These are phyloP conservation scores for Calcarius lapponicus DNA, from an alignment of 2,797 vertebrate species.

Conservation along the genomic window DNA sequence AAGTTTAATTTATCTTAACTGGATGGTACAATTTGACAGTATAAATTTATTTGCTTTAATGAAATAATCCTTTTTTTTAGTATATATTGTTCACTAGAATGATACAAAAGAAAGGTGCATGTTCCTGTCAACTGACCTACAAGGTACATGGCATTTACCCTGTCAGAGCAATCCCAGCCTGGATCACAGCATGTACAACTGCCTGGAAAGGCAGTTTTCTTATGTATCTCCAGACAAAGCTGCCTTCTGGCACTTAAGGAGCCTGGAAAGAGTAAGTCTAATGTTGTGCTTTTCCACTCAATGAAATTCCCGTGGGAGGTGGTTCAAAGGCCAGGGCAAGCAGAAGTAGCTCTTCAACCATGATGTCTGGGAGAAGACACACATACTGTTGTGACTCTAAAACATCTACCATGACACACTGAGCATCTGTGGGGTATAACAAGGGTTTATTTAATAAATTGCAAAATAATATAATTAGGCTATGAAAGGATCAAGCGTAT, in stretches of 20 bases:
- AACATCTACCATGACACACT: neutral
- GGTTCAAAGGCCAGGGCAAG: neutral
- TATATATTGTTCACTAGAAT: neutral
- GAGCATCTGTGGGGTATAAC: neutral
- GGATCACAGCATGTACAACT: accelerated
- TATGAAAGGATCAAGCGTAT: neutral
- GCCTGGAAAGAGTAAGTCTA: neutral
- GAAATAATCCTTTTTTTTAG: neutral
- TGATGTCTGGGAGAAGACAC: neutral
- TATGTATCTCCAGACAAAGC: neutral
- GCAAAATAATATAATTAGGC: neutral
- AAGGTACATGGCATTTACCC: neutral
- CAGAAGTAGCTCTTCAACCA: neutral
- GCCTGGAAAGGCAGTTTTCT: neutral
- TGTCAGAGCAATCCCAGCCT: neutral
- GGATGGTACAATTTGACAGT: neutral
- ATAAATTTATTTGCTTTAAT: neutral
- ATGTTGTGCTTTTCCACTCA: neutral
- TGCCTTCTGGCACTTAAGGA: neutral
- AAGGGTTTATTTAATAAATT: neutral
- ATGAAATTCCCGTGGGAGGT: neutral
- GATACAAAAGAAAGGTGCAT: neutral
- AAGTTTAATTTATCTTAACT: neutral
- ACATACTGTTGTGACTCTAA: neutral
- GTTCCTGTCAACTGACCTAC: neutral